These are phyloP conservation scores for Apodemus sylvaticus DNA, from an alignment of 2,113 vertebrate genomes.

Conservation along the genomic window DNA sequence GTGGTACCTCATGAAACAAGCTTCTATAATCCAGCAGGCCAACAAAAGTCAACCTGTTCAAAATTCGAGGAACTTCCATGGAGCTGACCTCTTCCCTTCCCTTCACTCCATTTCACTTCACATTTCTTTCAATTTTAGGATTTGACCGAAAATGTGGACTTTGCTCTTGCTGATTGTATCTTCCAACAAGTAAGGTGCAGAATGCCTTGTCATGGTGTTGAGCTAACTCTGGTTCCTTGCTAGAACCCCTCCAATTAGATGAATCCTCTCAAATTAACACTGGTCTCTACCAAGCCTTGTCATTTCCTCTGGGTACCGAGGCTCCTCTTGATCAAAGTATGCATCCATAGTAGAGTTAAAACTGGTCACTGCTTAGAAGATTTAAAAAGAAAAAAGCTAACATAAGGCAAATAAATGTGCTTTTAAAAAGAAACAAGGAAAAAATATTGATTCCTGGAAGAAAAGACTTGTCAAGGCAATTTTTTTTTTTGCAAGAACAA, in stretches of 20 bases:
- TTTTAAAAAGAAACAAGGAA: constrained; percentile 37
- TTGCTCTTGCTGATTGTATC: not conserved
- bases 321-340: not conserved
- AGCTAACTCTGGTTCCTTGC: not conserved
- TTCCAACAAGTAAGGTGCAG: not conserved
- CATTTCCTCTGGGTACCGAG: not conserved
- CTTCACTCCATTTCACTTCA: not conserved
- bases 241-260: not conserved
- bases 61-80: no score
- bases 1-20: accelerated
- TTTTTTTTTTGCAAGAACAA: constrained; percentile 53
- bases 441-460: constrained; percentile 39
- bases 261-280: not conserved
- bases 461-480: constrained; percentile 64
- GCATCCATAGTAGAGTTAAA: no score
- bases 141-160: no score
- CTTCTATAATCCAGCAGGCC: accelerated
- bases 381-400: not conserved
- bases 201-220: not conserved
- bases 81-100: not conserved
- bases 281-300: not conserved
- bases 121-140: not conserved
- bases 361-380: not conserved
- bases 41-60: not conserved
- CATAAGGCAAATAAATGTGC: constrained; percentile 4